phyloP scores from a whole-genome alignment of 2,888 invertebrate genomes.

The Cinara cedri region DNA sequence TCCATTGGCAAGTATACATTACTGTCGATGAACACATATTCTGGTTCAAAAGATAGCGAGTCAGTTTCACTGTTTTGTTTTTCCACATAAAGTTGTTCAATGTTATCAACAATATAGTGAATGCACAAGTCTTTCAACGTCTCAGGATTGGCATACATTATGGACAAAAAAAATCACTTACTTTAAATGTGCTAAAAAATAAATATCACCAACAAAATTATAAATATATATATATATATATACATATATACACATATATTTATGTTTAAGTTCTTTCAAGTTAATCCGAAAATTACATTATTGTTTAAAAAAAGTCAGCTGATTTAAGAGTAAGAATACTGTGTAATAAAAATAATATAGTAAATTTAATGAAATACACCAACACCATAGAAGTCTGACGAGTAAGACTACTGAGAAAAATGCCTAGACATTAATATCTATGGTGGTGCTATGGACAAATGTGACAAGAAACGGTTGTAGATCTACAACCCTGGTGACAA shows the following conservation, averaged over 20 bases:
- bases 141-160: conserved; percentile 70
- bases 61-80: conserved; percentile 36
- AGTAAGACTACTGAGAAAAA: not conserved
- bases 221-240: too few species aligned
- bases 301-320: conserved; percentile 42
- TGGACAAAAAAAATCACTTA: not conserved
- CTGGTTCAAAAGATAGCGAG: conserved; percentile 39
- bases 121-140: conserved; percentile 71
- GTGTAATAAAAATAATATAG: conserved; percentile 29
- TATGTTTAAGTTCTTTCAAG: conserved; percentile 18
- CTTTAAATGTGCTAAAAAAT: not conserved
- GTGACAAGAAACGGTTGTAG: too few species aligned
- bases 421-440: too few species aligned
- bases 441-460: too few species aligned
- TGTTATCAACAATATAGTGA: conserved; percentile 67
- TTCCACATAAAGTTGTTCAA: conserved; percentile 68
- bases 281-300: conserved; percentile 43
- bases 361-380: not conserved
- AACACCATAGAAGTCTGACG: not conserved
- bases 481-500: too few species aligned
- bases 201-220: not conserved
- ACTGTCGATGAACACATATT: conserved; percentile 62
- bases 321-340: conserved; percentile 16
- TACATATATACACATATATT: too few species aligned
- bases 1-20: conserved; percentile 68